Conservation (phyloP, 2,113 vertebrate genomes). For the Notarius quadriscutis region DNA sequence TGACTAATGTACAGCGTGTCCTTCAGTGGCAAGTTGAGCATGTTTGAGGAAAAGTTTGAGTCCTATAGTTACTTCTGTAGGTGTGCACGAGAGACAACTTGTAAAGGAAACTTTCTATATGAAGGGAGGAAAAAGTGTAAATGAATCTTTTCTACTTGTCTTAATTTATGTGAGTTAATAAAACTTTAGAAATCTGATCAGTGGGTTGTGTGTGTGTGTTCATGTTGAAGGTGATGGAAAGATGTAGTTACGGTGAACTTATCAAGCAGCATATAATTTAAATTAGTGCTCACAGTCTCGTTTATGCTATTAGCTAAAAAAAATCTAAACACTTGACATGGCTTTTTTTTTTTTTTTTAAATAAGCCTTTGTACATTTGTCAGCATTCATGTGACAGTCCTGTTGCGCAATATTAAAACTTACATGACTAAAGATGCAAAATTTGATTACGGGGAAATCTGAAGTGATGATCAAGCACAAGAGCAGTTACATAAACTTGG, state of each 20-base stretch:
- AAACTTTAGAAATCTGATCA: neutral
- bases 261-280: too few species aligned
- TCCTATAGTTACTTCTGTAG: neutral
- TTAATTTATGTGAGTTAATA: conserved; percentile 23
- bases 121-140: neutral
- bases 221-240: too few species aligned
- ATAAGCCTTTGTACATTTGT: too few species aligned
- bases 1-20: neutral
- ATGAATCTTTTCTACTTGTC: conserved; percentile 24
- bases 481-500: too few species aligned
- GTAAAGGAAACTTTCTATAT: neutral
- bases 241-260: too few species aligned
- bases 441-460: too few species aligned
- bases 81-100: neutral
- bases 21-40: neutral
- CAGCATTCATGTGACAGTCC: neutral
- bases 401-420: neutral
- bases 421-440: neutral
- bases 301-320: too few species aligned
- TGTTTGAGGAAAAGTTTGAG: too few species aligned
- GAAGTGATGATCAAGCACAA: neutral
- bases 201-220: too few species aligned
- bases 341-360: too few species aligned
- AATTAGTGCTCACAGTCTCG: too few species aligned
- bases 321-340: too few species aligned